Evolutionary conservation across 2,888 invertebrate genomes (phyloP), one percentile per base, ranked within the genome.

Genomic region (Chorisops tibialis): DNA sequence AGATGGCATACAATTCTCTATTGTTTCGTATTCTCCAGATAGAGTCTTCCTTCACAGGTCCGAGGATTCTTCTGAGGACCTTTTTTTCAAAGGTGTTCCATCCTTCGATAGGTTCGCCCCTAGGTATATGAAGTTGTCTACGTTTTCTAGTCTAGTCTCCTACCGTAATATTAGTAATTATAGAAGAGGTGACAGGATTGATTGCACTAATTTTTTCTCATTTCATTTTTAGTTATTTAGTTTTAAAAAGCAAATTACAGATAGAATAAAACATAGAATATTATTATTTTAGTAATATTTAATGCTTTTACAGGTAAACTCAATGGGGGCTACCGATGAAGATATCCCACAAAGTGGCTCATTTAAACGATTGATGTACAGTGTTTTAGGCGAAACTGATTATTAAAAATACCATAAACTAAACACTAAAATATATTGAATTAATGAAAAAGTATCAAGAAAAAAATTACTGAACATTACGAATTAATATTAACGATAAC

Each of bases 361-460:
- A 68, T 94, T 94, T 84, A 92, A 91, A 79, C 88, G 93, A 77
- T 86, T 94, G 76, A 93, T 93, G 93, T 88, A 88, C 83, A 88
- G 89, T 81, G 92, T 94, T 69, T 83, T 93, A 76, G 89, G 91
- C 69, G 88, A 91, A 79, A 85, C 85, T 65, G 85, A 87, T 68
- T 83, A 82, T 71, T 84, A 83, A 71, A 39, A 18, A 12, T 19
- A 41, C 6, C 37, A 37, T 9, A 30, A 5, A 30, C 30, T 30
- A 30, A 30, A 30, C 2, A 7, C 7, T 14, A 41, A n/a, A n/a
- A n/a, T n/a, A 41, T 16, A 11, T 47, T 14, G 14, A 3, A 18
- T 21, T 12, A 43, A 35, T 5, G 14, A 37, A 48, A 38, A 52
- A 38, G 9, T 38, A 38, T 22, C 18, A 38, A 39, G n/a, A 52